Evolutionary conservation across 2,797 vertebrate species (phyloP).

Genomic region (Thaleichthys pacificus): DNA sequence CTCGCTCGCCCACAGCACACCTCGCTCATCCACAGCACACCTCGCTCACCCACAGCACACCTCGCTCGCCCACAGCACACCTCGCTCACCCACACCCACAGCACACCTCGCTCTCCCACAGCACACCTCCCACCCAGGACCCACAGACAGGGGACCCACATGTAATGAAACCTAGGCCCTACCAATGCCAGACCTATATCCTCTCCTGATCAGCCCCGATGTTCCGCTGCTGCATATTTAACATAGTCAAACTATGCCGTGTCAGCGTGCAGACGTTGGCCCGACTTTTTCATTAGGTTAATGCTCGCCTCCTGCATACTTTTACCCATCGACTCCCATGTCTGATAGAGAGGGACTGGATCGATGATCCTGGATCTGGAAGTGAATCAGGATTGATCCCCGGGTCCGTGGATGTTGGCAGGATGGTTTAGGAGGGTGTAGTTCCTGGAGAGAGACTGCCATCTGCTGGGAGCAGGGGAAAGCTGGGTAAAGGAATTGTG

Average conservation of each 20-base stretch:
- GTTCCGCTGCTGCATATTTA: slow-evolving; percentile 20
- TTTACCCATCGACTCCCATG: neutral
- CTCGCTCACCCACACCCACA: too few species aligned
- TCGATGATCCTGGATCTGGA: slow-evolving; percentile 6
- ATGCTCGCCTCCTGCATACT: neutral
- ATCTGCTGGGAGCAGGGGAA: slow-evolving; percentile 60
- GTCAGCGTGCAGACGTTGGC: neutral
- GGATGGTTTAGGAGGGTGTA: too few species aligned
- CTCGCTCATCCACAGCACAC: too few species aligned
- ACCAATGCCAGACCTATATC: too few species aligned
- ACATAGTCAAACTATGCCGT: slow-evolving; percentile 7
- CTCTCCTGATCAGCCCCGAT: neutral
- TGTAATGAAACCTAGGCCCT: too few species aligned
- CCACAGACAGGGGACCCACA: too few species aligned
- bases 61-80: too few species aligned
- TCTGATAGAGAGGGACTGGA: slow-evolving; percentile 8
- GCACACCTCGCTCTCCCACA: too few species aligned
- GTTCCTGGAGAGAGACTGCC: slow-evolving; percentile 53
- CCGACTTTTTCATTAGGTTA: neutral
- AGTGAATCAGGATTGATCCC: neutral
- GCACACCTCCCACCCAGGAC: too few species aligned
- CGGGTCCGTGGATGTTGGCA: neutral
- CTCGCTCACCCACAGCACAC: too few species aligned
- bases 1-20: too few species aligned
- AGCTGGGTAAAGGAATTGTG: neutral